Percentiles rank a stretch among this genome's conserved stretches.
These are phyloP conservation scores for Zingel zingel DNA, from an alignment of 2,113 vertebrate species.

Conservation along the genomic window DNA sequence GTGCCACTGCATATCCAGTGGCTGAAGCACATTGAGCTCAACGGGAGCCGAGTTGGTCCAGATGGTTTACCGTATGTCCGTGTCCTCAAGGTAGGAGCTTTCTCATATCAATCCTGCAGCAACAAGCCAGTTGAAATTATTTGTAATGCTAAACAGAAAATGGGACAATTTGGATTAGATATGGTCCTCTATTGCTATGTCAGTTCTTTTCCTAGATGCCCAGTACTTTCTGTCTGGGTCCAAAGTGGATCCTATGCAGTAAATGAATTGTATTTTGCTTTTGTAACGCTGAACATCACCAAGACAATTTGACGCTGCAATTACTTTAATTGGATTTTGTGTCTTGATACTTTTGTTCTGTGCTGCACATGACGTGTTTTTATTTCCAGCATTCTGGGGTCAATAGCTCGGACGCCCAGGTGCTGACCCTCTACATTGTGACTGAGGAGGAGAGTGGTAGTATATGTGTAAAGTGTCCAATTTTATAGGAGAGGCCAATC, in stretches of 20 bases:
- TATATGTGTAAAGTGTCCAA: slow-evolving; percentile 99
- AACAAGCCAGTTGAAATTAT: not conserved
- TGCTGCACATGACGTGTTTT: slow-evolving; percentile 76
- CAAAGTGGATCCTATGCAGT: not conserved
- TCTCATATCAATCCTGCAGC: not conserved
- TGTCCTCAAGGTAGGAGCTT: slow-evolving; percentile 91
- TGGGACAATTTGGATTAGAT: not conserved
- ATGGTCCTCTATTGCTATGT: not conserved
- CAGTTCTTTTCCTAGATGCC: not conserved
- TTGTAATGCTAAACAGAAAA: not conserved
- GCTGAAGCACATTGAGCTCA: slow-evolving; percentile 98
- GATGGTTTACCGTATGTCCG: slow-evolving; percentile 94
- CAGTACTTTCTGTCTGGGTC: not conserved
- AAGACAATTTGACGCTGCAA: not conserved
- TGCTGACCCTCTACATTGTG: slow-evolving; percentile 99
- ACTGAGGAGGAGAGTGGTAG: slow-evolving; percentile 98
- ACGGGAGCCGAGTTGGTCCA: slow-evolving; percentile 91
- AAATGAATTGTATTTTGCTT: not conserved
- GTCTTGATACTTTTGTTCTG: slow-evolving; percentile 8
- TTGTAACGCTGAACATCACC: not conserved
- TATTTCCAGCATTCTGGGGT: slow-evolving; percentile 97
- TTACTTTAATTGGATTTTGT: not conserved
- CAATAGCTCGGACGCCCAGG: slow-evolving; percentile 99
- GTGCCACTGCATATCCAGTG: slow-evolving; percentile 99
- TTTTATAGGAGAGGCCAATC: slow-evolving; percentile 99